These are phyloP conservation scores for Penaeus vannamei DNA, from an alignment of 1,140 invertebrate species.

Conservation along the genomic window DNA sequence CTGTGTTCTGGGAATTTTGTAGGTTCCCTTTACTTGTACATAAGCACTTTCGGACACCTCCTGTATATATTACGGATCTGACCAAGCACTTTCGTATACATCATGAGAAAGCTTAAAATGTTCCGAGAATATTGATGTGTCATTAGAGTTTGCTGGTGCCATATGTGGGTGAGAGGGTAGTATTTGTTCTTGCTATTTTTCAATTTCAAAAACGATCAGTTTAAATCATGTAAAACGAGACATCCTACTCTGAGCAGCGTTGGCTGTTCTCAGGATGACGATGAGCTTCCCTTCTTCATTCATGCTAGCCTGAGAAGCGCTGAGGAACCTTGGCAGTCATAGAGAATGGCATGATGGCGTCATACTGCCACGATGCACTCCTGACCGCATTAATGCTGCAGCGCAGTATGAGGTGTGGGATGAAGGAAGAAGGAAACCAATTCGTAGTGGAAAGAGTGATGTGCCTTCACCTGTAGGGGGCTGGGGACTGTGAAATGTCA, in stretches of 20 bases:
- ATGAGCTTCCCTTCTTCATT: not conserved
- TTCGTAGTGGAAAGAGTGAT: conserved; percentile 13
- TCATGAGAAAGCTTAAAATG: conserved; percentile 37
- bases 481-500: conserved; percentile 10
- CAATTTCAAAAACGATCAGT: not conserved
- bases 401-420: no score
- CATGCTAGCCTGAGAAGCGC: no score
- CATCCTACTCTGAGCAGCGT: conserved; percentile 17
- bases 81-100: conserved; percentile 27
- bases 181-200: conserved; percentile 20
- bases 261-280: conserved; percentile 49
- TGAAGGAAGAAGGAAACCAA: no score
- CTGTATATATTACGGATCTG: conserved; percentile 37
- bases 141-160: conserved; percentile 41
- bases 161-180: conserved; percentile 52
- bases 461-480: conserved; percentile 43
- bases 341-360: no score
- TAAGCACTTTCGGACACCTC: conserved; percentile 32
- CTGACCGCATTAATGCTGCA: no score
- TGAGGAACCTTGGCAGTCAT: no score
- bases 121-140: conserved; percentile 5
- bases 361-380: no score
- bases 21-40: not conserved
- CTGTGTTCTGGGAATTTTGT: not conserved
- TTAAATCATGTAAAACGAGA: not conserved